phyloP scores from a whole-genome alignment of 2,797 vertebrate genomes.

The Protonibea diacanthus region DNA sequence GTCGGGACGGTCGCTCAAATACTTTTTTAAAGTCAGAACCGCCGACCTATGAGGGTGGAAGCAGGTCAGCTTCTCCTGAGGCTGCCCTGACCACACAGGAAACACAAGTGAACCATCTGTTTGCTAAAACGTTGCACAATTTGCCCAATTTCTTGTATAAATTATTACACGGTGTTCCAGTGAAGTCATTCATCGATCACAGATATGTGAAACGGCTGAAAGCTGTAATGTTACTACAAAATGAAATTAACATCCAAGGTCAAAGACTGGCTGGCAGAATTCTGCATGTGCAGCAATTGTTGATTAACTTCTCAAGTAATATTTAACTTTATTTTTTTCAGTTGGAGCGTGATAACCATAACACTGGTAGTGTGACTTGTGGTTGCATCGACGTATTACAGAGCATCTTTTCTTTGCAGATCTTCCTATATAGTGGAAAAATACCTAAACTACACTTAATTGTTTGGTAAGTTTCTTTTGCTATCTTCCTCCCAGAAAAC shows the following conservation, averaged over 20 bases:
- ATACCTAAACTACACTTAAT: neutral
- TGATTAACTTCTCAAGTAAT: too few relatives aligned
- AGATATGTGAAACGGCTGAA: neutral
- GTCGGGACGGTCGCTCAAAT: neutral
- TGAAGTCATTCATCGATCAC: neutral
- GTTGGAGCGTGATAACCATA: too few relatives aligned
- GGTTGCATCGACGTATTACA: neutral
- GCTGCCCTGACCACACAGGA: too few relatives aligned
- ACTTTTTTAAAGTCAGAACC: too few relatives aligned
- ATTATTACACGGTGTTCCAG: neutral
- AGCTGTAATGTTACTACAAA: neutral
- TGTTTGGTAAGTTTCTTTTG: neutral
- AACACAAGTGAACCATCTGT: neutral
- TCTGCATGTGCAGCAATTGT: neutral
- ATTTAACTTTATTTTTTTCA: too few relatives aligned
- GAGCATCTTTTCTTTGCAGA: conserved; percentile 5
- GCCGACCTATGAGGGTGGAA: too few relatives aligned
- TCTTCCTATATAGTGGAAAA: neutral
- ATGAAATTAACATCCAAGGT: neutral
- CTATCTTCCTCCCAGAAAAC: neutral
- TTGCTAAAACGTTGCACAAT: neutral
- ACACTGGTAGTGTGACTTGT: too few relatives aligned
- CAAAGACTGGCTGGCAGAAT: neutral
- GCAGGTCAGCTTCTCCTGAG: too few relatives aligned
- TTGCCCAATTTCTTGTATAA: neutral